Percentiles rank a stretch among this genome's conserved stretches.
These are phyloP conservation scores for Pteronura brasiliensis DNA, from an alignment of 2,113 vertebrate genomes.

Conservation along the genomic window DNA sequence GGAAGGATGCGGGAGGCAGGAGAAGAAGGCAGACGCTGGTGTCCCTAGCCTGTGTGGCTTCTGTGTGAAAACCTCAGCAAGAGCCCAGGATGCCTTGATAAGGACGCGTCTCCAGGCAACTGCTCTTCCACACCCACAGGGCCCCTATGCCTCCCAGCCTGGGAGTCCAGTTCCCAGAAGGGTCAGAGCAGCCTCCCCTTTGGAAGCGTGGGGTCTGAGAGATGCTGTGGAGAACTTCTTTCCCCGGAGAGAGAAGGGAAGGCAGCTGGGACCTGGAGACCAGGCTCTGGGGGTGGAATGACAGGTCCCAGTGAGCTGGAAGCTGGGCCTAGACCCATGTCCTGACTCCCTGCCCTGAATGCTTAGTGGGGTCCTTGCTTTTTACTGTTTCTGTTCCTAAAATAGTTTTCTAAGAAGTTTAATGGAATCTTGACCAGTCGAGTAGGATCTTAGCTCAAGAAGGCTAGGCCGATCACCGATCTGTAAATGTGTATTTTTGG, in stretches of 20 bases:
- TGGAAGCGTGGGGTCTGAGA: background rate
- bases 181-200: background rate
- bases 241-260: too few relatives aligned
- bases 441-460: background rate
- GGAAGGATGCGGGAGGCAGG: background rate
- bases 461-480: rapidly evolving
- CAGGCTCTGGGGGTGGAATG: too few relatives aligned
- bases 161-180: background rate
- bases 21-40: background rate
- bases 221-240: background rate
- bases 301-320: background rate
- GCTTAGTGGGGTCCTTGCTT: background rate
- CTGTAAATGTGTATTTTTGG: background rate
- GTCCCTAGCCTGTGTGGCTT: background rate
- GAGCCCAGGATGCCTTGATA: rapidly evolving
- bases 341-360: background rate
- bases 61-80: background rate
- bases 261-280: background rate
- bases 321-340: background rate
- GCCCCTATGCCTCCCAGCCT: background rate
- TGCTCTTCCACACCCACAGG: rapidly evolving
- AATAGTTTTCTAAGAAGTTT: background rate
- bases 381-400: background rate
- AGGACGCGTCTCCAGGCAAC: background rate
- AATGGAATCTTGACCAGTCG: background rate